Evolutionary conservation across 2,888 invertebrate genomes (phyloP).

Genomic region (Hanleya hanleyi): DNA sequence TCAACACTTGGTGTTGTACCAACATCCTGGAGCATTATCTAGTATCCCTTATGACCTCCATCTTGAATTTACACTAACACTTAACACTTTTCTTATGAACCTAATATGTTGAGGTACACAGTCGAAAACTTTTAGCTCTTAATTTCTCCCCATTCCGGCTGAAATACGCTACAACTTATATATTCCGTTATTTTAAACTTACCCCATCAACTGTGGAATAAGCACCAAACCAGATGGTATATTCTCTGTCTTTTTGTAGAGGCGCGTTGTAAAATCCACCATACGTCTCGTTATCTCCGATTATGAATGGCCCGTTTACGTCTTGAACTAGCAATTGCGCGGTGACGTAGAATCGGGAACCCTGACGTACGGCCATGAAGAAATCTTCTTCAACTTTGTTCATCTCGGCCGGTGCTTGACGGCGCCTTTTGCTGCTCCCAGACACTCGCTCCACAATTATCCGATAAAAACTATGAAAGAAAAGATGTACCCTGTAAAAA

Average conservation of each 20-base stretch:
- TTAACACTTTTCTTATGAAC: no score
- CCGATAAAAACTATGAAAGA: constrained; percentile 59
- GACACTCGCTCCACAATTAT: constrained; percentile 56
- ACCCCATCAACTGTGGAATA: constrained; percentile 82
- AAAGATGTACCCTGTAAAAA: neutral
- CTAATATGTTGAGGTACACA: no score
- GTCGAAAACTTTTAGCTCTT: no score
- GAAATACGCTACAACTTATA: no score
- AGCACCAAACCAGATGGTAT: constrained; percentile 83
- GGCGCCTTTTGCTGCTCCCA: constrained; percentile 19
- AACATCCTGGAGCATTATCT: no score
- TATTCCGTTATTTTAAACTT: no score
- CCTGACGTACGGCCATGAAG: constrained; percentile 80
- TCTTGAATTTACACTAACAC: no score
- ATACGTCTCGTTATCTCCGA: constrained; percentile 85
- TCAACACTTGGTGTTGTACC: no score
- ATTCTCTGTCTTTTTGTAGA: constrained; percentile 78
- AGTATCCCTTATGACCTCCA: no score
- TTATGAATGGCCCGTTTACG: constrained; percentile 81
- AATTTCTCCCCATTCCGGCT: no score
- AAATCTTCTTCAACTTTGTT: constrained; percentile 79
- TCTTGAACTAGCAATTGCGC: constrained; percentile 83
- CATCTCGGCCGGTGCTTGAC: constrained; percentile 68
- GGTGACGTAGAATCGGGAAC: constrained; percentile 85
- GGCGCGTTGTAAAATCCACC: constrained; percentile 88